phyloP scores from a whole-genome alignment of 2,888 invertebrate species.

The Melanophora roralis region DNA sequence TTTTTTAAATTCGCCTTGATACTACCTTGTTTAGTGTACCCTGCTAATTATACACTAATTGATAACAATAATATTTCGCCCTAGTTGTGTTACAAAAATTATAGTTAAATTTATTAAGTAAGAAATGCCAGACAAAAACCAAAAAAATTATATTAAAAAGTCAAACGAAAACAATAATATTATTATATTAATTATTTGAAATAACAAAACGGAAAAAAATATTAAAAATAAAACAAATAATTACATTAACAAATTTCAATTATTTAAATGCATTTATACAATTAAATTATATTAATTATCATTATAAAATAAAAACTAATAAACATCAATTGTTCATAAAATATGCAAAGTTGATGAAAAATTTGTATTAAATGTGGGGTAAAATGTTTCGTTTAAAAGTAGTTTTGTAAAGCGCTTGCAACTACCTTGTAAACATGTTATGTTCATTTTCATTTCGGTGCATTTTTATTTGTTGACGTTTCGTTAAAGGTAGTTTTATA shows the following conservation, averaged over 20 bases:
- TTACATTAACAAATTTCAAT: conserved; percentile 68
- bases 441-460: no score
- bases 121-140: conserved; percentile 31
- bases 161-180: conserved; percentile 64
- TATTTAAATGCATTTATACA: conserved; percentile 74
- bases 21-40: conserved; percentile 44
- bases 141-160: conserved; percentile 58
- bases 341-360: conserved; percentile 7
- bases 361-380: background rate
- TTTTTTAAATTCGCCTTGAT: no score
- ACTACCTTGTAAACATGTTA: no score
- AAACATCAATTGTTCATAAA: conserved; percentile 64
- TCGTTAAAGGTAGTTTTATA: no score
- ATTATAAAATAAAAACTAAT: conserved; percentile 49
- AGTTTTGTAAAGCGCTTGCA: no score
- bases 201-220: conserved; percentile 50
- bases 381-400: no score
- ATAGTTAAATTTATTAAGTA: conserved; percentile 70
- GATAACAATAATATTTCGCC: conserved; percentile 59
- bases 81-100: conserved; percentile 73
- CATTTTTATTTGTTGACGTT: no score
- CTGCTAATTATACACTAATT: conserved; percentile 31
- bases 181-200: conserved; percentile 61
- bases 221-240: conserved; percentile 29
- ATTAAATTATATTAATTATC: conserved; percentile 53